Conservation (phyloP, 2,888 invertebrate genomes). For the Drosophila helvetica region DNA sequence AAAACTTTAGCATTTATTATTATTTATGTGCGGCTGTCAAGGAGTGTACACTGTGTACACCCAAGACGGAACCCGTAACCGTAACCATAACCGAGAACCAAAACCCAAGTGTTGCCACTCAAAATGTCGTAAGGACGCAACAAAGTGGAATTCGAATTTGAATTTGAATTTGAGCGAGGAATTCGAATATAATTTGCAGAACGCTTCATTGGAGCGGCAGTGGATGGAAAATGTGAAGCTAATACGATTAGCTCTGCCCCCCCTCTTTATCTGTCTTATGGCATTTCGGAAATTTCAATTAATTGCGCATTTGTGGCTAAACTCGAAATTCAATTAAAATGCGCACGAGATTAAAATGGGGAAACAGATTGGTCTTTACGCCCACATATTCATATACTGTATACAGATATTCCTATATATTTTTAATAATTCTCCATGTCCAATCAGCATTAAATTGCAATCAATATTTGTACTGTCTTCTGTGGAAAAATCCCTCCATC, state of each 20-base stretch:
- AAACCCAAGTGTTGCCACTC: constrained; percentile 23
- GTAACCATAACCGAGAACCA: not conserved
- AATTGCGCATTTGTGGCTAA: constrained; percentile 65
- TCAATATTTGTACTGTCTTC: constrained; percentile 44
- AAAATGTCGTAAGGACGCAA: constrained; percentile 35
- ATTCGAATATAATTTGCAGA: constrained; percentile 46
- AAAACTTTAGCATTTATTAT: constrained; percentile 56
- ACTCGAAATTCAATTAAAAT: constrained; percentile 64
- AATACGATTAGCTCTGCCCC: constrained; percentile 58
- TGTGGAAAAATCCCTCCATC: constrained; percentile 23
- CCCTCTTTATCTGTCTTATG: not conserved
- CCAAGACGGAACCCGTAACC: not conserved
- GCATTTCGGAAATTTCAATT: constrained; percentile 59
- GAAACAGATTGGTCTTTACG: constrained; percentile 43
- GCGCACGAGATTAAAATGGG: constrained; percentile 46
- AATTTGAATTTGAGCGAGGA: constrained; percentile 9
- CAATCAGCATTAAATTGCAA: constrained; percentile 64
- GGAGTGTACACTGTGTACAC: constrained; percentile 8
- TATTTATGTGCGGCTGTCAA: constrained; percentile 56
- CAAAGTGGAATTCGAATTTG: constrained; percentile 46
- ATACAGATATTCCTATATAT: constrained; percentile 11
- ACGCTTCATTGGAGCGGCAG: constrained; percentile 46
- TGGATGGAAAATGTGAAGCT: constrained; percentile 43
- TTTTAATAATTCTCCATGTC: constrained; percentile 22
- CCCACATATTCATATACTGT: not conserved